Conservation (phyloP, 2,888 invertebrate genomes). For the Acrobasis suavella region DNA sequence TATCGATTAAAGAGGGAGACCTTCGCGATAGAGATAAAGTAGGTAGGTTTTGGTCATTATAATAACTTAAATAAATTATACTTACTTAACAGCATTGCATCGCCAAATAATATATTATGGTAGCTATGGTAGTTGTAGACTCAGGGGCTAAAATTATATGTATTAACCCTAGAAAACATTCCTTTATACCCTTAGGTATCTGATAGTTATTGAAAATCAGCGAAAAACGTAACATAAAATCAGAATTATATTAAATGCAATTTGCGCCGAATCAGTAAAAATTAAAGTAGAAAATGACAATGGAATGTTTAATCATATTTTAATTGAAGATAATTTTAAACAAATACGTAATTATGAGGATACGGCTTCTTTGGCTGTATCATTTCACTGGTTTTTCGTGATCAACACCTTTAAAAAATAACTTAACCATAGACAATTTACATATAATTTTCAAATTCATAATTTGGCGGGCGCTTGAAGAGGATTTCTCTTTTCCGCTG, state of each 20-base stretch:
- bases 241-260: too few species aligned
- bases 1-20: slow-evolving; percentile 5
- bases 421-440: neutral
- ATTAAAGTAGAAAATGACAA: neutral
- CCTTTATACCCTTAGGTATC: too few species aligned
- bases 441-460: slow-evolving; percentile 44
- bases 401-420: slow-evolving; percentile 1
- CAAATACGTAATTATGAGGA: too few species aligned
- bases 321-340: neutral
- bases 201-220: too few species aligned
- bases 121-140: too few species aligned
- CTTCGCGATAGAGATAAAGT: neutral
- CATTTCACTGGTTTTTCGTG: neutral
- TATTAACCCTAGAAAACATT: too few species aligned
- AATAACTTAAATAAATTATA: too few species aligned
- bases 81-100: too few species aligned
- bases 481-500: slow-evolving; percentile 61
- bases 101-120: too few species aligned
- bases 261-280: too few species aligned
- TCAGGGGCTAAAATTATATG: too few species aligned
- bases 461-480: slow-evolving; percentile 68
- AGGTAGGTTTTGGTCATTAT: neutral
- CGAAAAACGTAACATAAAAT: too few species aligned
- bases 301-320: neutral
- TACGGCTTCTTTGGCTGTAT: neutral